Percentiles rank a stretch among this genome's conserved stretches.
Conservation (phyloP, 2,888 invertebrate species). For the Adineta ricciae region DNA sequence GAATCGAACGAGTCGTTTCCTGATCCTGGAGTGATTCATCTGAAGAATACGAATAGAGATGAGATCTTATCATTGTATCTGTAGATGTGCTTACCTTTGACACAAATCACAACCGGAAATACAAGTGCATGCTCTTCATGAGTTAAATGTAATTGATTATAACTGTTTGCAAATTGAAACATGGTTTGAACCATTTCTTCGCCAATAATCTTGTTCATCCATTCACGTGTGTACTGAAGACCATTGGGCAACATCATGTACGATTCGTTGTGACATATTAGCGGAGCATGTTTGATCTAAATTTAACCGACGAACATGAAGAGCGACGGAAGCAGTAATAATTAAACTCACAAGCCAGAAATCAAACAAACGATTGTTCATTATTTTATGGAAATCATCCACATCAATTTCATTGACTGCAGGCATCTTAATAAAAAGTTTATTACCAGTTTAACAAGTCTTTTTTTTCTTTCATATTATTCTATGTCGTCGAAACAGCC, state of each 20-base stretch:
- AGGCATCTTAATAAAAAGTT: slow-evolving; percentile 16
- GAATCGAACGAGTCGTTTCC: neutral
- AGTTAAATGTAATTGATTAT: slow-evolving; percentile 39
- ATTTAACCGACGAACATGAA: neutral
- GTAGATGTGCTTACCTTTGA: neutral
- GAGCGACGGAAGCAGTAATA: neutral
- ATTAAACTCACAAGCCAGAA: slow-evolving; percentile 11
- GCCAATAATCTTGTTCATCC: slow-evolving; percentile 41
- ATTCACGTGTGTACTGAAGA: slow-evolving; percentile 38
- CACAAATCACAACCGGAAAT: slow-evolving; percentile 10
- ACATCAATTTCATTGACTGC: slow-evolving; percentile 23
- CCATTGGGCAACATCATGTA: slow-evolving; percentile 38
- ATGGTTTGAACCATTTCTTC: slow-evolving; percentile 38
- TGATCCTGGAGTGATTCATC: neutral
- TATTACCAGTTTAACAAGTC: no score
- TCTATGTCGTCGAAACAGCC: no score
- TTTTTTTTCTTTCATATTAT: neutral
- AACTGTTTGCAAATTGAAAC: slow-evolving; percentile 39
- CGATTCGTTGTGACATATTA: slow-evolving; percentile 39
- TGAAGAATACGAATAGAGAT: no score
- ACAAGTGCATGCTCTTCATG: slow-evolving; percentile 36
- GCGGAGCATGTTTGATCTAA: slow-evolving; percentile 39
- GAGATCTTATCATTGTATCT: neutral
- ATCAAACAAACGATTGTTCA: slow-evolving; percentile 30
- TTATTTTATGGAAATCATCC: slow-evolving; percentile 27